Conservation (phyloP, 2,113 vertebrate genomes). For the Oceanodroma tethys region DNA sequence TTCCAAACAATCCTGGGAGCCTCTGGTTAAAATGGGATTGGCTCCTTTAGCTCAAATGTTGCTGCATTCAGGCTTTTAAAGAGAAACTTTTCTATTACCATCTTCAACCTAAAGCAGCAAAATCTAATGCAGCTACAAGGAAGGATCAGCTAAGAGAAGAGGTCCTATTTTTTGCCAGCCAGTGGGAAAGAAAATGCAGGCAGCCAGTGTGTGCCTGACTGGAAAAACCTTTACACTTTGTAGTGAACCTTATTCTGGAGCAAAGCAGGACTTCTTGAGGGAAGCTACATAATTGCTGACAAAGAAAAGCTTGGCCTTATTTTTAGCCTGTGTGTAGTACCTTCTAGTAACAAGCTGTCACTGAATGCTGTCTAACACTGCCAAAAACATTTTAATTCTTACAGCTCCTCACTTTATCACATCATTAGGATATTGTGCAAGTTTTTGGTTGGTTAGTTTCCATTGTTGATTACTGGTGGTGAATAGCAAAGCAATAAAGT, state of each 20-base stretch:
- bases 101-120: not conserved
- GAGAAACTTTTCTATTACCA: not conserved
- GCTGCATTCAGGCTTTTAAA: not conserved
- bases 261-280: not conserved
- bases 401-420: constrained; percentile 19
- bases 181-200: not conserved
- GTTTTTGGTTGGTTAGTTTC: not conserved
- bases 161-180: not conserved
- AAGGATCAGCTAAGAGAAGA: not conserved
- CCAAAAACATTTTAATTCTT: constrained; percentile 57
- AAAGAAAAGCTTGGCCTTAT: constrained; percentile 1
- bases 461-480: constrained; percentile 37
- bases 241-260: not conserved
- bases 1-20: not conserved
- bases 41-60: not conserved
- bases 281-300: not conserved
- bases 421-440: not conserved
- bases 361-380: not conserved
- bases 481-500: constrained; percentile 45
- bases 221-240: not conserved
- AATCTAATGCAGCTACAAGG: not conserved
- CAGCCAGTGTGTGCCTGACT: not conserved
- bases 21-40: not conserved
- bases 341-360: constrained; percentile 17
- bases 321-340: constrained; percentile 17